A percentile compares a stretch with the other conserved stretches of the same genome.
These are phyloP conservation scores for Drosophila paranaensis DNA, from an alignment of 2,888 invertebrate species.

Conservation along the genomic window DNA sequence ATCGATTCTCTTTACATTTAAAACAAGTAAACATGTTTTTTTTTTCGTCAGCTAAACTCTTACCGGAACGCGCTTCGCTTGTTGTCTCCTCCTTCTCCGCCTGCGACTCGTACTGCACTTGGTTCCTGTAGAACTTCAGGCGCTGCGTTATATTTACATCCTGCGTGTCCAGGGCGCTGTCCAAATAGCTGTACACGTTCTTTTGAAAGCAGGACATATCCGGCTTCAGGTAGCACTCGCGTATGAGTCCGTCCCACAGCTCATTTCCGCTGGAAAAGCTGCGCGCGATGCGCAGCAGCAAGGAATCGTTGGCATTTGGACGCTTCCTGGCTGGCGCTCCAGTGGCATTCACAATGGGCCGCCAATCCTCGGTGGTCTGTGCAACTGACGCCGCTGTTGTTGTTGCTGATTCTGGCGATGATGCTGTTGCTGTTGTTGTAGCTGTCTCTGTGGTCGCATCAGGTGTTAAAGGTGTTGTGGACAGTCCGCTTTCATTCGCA, in stretches of 20 bases:
- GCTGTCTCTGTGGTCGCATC: conserved; percentile 24
- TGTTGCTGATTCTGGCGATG: conserved; percentile 9
- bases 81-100: conserved; percentile 34
- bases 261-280: conserved; percentile 87
- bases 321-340: conserved; percentile 18
- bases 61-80: conserved; percentile 59
- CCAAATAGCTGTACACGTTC: conserved; percentile 90
- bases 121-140: conserved; percentile 88
- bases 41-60: conserved; percentile 21
- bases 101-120: conserved; percentile 86
- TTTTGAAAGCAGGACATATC: conserved; percentile 91
- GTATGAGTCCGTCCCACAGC: conserved; percentile 90
- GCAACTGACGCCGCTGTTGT: conserved; percentile 16
- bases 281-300: conserved; percentile 72
- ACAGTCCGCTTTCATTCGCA: conserved; percentile 51
- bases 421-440: conserved; percentile 8
- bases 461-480: conserved; percentile 59
- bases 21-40: neutral
- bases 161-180: conserved; percentile 88
- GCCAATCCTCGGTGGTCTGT: conserved; percentile 60
- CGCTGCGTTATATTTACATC: conserved; percentile 89
- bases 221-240: conserved; percentile 89
- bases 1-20: neutral
- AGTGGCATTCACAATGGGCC: conserved; percentile 54
- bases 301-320: conserved; percentile 65